Evolutionary conservation across 2,797 vertebrate species (phyloP).

Genomic region (Diglossa cyanea): DNA sequence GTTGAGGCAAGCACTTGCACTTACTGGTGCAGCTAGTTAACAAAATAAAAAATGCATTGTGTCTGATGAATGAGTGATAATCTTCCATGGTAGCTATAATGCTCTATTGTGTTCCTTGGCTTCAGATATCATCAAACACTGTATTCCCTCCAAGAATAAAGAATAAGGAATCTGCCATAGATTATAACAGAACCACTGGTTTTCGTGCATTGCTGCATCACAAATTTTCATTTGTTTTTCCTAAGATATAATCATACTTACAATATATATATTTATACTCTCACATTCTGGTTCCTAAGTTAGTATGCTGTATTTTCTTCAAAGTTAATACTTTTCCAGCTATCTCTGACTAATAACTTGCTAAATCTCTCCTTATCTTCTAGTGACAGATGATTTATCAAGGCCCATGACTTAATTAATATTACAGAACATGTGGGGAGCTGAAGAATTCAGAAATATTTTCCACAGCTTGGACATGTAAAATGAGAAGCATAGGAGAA

Average conservation of each 20-base stretch:
- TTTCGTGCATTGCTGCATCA: conserved; percentile 38
- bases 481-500: conserved; percentile 33
- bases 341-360: conserved; percentile 42
- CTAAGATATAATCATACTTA: conserved; percentile 4
- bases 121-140: conserved; percentile 15
- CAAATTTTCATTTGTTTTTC: conserved; percentile 12
- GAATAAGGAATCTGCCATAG: conserved; percentile 42
- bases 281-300: conserved; percentile 53
- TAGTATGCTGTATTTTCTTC: conserved; percentile 5
- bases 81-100: background rate
- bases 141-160: conserved; percentile 20
- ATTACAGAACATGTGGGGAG: background rate
- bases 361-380: conserved; percentile 48
- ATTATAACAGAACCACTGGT: conserved; percentile 44
- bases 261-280: conserved; percentile 4
- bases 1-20: conserved; percentile 28
- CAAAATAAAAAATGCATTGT: background rate
- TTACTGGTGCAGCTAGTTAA: conserved; percentile 31
- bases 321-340: background rate
- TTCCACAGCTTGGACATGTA: background rate
- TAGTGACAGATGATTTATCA: conserved; percentile 43
- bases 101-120: conserved; percentile 39
- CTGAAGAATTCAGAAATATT: conserved; percentile 18
- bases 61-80: conserved; percentile 50
- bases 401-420: conserved; percentile 13